Conservation (phyloP, 2,888 invertebrate species). For the Marronus borbonicus region DNA sequence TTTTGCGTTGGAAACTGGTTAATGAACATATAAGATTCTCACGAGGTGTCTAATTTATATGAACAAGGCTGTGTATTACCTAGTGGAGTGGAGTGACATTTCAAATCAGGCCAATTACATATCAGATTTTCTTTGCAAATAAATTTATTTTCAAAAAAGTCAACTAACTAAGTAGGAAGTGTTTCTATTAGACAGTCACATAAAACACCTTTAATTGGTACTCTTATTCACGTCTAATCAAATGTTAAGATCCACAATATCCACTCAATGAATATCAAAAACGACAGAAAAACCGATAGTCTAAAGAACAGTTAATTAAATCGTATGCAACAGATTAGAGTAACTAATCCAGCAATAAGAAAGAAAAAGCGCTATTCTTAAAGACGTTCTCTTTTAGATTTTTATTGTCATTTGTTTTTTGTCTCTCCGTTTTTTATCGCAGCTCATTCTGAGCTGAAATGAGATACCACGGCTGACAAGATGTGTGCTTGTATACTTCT, state of each 20-base stretch:
- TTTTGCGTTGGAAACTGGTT: too few species aligned
- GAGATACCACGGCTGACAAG: constrained; percentile 45
- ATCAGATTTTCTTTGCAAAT: too few species aligned
- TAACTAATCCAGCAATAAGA: not conserved
- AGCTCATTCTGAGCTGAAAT: constrained; percentile 42
- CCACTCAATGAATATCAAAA: not conserved
- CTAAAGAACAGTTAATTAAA: constrained; percentile 1
- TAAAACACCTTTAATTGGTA: too few species aligned
- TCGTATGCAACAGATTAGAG: constrained; percentile 12
- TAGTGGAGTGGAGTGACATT: too few species aligned
- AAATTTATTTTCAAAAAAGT: too few species aligned
- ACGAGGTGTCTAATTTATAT: too few species aligned
- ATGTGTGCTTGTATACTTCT: constrained; percentile 47
- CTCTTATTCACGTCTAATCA: not conserved
- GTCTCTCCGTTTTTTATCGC: constrained; percentile 16
- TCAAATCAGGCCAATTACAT: too few species aligned
- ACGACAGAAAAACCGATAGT: not conserved
- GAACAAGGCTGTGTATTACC: too few species aligned
- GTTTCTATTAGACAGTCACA: too few species aligned
- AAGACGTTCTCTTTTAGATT: constrained; percentile 26
- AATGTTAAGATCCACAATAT: constrained; percentile 8
- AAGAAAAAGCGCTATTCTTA: constrained; percentile 17
- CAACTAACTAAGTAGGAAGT: too few species aligned
- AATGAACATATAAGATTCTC: too few species aligned
- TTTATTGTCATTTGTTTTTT: constrained; percentile 35